Percentiles rank a stretch among this genome's conserved stretches.
These are phyloP conservation scores for Hofmannophila pseudospretella DNA, from an alignment of 2,888 invertebrate species.

Conservation along the genomic window DNA sequence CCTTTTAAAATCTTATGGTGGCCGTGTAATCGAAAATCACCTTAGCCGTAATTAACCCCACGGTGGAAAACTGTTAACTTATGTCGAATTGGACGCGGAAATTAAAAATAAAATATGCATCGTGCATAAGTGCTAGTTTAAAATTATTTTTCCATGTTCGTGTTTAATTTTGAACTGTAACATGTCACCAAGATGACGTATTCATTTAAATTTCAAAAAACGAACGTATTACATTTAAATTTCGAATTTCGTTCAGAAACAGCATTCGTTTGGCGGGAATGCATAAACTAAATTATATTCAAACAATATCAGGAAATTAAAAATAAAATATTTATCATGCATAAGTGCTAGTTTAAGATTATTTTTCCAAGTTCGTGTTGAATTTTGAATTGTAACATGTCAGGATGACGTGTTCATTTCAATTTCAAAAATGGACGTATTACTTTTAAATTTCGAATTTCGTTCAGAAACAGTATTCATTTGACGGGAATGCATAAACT, in stretches of 20 bases:
- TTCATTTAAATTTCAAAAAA: constrained; percentile 32
- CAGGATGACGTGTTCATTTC: constrained; percentile 34
- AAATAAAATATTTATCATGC: too few species aligned
- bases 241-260: constrained; percentile 22
- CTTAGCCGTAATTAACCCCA: constrained; percentile 54
- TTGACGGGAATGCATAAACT: constrained; percentile 57
- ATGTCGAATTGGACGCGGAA: neutral
- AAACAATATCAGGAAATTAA: constrained; percentile 69
- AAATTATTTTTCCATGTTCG: neutral
- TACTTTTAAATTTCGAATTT: constrained; percentile 18
- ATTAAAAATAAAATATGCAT: constrained; percentile 5
- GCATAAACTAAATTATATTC: constrained; percentile 63
- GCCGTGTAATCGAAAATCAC: constrained; percentile 65
- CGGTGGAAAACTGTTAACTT: constrained; percentile 18
- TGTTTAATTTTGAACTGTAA: neutral
- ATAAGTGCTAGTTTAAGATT: neutral
- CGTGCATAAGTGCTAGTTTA: neutral
- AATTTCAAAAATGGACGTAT: constrained; percentile 31
- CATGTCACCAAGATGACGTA: constrained; percentile 26
- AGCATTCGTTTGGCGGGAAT: constrained; percentile 49
- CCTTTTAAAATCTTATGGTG: constrained; percentile 37
- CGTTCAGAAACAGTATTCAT: constrained; percentile 34
- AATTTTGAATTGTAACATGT: neutral
- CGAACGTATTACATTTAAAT: constrained; percentile 22
- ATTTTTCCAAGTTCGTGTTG: neutral